phyloP scores from a whole-genome alignment of 2,888 invertebrate species.

The Apodemia zela region DNA sequence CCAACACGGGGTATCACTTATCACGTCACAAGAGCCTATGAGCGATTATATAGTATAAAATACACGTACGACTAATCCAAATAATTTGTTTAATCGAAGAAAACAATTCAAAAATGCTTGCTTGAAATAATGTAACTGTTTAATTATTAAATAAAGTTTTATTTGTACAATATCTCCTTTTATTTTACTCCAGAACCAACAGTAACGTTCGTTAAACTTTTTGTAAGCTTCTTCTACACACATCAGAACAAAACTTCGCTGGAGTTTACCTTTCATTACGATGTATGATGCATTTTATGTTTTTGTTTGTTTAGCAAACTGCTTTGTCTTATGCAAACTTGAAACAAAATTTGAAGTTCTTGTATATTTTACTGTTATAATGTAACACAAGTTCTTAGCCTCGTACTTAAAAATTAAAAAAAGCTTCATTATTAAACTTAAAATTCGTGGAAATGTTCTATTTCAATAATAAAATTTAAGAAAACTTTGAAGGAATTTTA shows the following conservation, averaged over 20 bases:
- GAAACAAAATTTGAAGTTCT: not conserved
- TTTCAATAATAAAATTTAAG: too few relatives aligned
- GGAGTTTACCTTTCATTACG: slow-evolving; percentile 15
- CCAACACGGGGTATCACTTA: too few relatives aligned
- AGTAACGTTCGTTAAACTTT: slow-evolving; percentile 15
- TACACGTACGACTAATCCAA: too few relatives aligned
- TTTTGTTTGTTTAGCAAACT: not conserved
- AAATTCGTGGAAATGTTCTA: too few relatives aligned
- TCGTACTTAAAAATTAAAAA: not conserved
- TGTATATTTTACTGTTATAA: not conserved
- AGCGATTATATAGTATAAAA: too few relatives aligned
- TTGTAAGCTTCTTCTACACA: slow-evolving; percentile 2
- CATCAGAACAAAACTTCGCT: not conserved
- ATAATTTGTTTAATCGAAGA: too few relatives aligned
- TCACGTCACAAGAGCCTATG: too few relatives aligned
- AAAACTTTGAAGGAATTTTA: too few relatives aligned
- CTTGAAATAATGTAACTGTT: too few relatives aligned
- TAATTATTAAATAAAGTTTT: not conserved
- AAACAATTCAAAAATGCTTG: too few relatives aligned
- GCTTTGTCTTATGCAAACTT: not conserved
- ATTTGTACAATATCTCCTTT: not conserved
- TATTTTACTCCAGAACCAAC: not conserved
- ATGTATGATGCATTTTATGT: slow-evolving; percentile 12
- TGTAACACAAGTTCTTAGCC: too few relatives aligned
- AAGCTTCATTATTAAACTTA: too few relatives aligned